Evolutionary conservation across 1,140 invertebrate species (phyloP).

Genomic region (Lordiphosa stackelbergi): DNA sequence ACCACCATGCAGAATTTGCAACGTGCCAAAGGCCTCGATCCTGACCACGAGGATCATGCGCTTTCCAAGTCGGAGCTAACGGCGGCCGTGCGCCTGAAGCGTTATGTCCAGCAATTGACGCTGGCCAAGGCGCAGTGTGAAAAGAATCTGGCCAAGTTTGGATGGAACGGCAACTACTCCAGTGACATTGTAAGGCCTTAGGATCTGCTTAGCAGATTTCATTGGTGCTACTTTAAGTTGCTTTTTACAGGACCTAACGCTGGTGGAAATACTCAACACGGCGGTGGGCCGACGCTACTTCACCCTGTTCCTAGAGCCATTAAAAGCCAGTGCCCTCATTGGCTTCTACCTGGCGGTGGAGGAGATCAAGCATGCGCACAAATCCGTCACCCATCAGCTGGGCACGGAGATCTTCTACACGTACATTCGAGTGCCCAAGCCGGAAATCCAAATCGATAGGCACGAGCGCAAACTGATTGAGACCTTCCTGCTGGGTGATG

Average conservation of each 20-base stretch:
- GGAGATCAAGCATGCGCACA: slow-evolving; percentile 85
- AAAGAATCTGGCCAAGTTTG: slow-evolving; percentile 85
- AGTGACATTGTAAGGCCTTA: slow-evolving; percentile 62
- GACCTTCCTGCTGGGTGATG: slow-evolving; percentile 88
- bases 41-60: slow-evolving; percentile 82
- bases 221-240: not conserved
- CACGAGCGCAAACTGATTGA: slow-evolving; percentile 87
- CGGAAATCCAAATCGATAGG: slow-evolving; percentile 83
- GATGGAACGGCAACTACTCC: slow-evolving; percentile 88
- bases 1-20: slow-evolving; percentile 93
- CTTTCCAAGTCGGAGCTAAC: slow-evolving; percentile 83
- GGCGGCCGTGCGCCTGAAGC: slow-evolving; percentile 84
- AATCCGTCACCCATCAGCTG: slow-evolving; percentile 89
- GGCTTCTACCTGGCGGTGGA: slow-evolving; percentile 93
- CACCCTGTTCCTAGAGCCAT: slow-evolving; percentile 87
- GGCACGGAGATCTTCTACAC: slow-evolving; percentile 94
- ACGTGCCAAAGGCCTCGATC: slow-evolving; percentile 85
- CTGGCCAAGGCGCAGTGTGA: slow-evolving; percentile 91
- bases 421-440: slow-evolving; percentile 87
- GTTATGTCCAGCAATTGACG: slow-evolving; percentile 89
- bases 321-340: slow-evolving; percentile 87
- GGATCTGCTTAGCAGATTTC: not conserved
- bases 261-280: slow-evolving; percentile 84
- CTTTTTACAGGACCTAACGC: slow-evolving; percentile 78
- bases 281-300: slow-evolving; percentile 85